Base-by-base conservation (phyloP, 2,888 invertebrate genomes). In the Odontocolon sp. region DNA sequence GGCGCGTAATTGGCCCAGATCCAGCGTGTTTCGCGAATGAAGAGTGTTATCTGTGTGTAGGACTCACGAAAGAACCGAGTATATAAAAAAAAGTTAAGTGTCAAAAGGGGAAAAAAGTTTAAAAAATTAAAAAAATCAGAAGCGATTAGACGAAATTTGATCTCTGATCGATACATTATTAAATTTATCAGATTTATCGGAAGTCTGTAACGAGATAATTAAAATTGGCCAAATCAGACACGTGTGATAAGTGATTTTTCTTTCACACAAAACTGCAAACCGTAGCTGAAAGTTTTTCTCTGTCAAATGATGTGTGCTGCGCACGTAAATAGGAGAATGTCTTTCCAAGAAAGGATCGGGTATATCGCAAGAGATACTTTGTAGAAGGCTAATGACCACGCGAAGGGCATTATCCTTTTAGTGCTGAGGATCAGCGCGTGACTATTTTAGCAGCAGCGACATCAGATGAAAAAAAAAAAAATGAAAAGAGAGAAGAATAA, bases 1-100 rank as follows among this genome's bases (percentile, higher is more conserved):
- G 61, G 69, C 76, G 69, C 69, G 47, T 73, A 73, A 79, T 76
- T 76, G 72, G 72, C 69, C 56, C 33, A 63, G 54, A 75, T 70
- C 42, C 59, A 71, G 57, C 50, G 57, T 66, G 54, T 11, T 14
- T 31, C 33, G 36, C 47, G 63, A 40, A 23, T 3, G 3, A 36
- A 6, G 40, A 3, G 36, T 36, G 47, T 28, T 47, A 18, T 47
- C 14, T 31, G 11, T 31, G 31, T 9, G 36, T 28, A 21, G 26
- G 33, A 21, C 9, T 33, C 28, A 57, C 21, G 57, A 47, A 36
- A 68, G 40, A 47, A 21, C 36, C 36, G 52, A 54, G 68, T 28
- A 45, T 63, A 18, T 28, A 11, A 5, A 1, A 14, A 6, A 40
- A 40, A 40, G 40, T 14, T 40, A 40, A 40, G 40, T 40, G 5